Evolutionary conservation across 1,140 invertebrate genomes (phyloP).

Genomic region (Trigoniulus corallinus): DNA sequence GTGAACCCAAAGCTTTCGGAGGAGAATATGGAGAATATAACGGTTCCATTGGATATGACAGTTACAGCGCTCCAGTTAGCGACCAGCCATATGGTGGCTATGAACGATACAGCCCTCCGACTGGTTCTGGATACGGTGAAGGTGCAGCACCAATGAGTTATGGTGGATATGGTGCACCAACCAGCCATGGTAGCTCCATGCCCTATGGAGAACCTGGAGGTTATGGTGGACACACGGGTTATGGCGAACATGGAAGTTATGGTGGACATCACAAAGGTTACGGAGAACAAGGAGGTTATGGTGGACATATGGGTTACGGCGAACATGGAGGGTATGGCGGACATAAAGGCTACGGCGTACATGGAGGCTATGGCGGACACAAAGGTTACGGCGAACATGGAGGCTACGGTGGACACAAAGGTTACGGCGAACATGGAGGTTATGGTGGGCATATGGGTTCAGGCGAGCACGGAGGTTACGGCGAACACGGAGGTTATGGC

Average conservation of each 20-base stretch:
- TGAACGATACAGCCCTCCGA: too few species aligned
- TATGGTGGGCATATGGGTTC: not conserved
- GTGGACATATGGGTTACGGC: not conserved
- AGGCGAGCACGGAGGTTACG: not conserved
- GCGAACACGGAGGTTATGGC: not conserved
- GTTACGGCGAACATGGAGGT: not conserved
- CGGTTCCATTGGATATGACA: too few species aligned
- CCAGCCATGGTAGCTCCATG: not conserved
- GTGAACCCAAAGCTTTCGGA: not conserved
- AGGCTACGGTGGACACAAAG: not conserved
- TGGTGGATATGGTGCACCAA: not conserved
- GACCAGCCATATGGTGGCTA: too few species aligned
- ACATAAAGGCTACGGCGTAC: not conserved
- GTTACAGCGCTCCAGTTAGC: too few species aligned
- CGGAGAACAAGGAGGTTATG: not conserved
- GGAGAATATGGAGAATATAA: not conserved
- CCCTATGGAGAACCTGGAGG: not conserved
- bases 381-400: not conserved
- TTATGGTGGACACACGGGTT: not conserved
- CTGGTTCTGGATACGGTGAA: not conserved
- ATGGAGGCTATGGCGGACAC: not conserved
- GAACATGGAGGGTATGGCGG: not conserved
- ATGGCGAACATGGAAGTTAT: not conserved
- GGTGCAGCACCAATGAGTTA: not conserved
- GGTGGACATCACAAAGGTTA: not conserved